Evolutionary conservation across 2,797 vertebrate genomes (phyloP).

Genomic region (Pseudomugil tenellus): DNA sequence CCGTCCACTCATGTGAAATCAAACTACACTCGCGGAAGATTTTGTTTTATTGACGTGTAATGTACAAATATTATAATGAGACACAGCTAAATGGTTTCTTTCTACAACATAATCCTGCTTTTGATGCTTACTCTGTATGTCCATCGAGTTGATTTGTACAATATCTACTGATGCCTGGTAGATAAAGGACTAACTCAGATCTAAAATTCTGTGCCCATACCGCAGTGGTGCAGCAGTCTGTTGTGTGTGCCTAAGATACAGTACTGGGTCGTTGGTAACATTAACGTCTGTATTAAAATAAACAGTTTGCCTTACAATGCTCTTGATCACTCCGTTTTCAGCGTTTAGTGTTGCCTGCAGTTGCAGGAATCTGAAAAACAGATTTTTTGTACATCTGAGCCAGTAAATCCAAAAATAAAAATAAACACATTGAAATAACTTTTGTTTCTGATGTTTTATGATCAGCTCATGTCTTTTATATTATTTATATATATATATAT

Average conservation of each 20-base stretch:
- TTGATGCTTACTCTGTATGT: background rate
- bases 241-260: conserved; percentile 30
- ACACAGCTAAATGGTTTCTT: background rate
- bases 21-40: conserved; percentile 1
- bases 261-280: background rate
- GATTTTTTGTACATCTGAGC: conserved; percentile 47
- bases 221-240: background rate
- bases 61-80: background rate
- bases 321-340: conserved; percentile 25
- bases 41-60: conserved; percentile 1
- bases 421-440: background rate
- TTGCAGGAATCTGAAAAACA: conserved; percentile 5
- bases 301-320: conserved; percentile 39
- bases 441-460: background rate
- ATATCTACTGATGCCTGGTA: conserved; percentile 19
- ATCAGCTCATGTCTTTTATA: background rate
- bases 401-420: conserved; percentile 33
- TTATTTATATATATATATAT: too few species aligned
- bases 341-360: background rate
- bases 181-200: background rate
- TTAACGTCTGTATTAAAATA: conserved; percentile 14
- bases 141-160: background rate
- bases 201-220: background rate
- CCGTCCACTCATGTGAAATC: background rate
- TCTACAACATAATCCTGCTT: background rate